These are phyloP conservation scores for Drosophila paranaensis DNA, from an alignment of 2,888 invertebrate genomes.

Conservation along the genomic window DNA sequence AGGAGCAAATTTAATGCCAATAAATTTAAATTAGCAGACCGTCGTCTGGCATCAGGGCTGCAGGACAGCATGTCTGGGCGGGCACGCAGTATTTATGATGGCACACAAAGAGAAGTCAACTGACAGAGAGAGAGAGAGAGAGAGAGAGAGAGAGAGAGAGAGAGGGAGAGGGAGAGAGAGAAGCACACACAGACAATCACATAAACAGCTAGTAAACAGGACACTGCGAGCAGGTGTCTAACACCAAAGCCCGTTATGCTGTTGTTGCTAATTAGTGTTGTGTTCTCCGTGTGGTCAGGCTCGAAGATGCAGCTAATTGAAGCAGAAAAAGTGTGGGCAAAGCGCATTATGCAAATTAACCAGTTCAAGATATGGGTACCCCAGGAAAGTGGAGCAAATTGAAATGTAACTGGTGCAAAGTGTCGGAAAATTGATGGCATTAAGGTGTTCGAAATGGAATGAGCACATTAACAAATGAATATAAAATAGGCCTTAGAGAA, in stretches of 20 bases:
- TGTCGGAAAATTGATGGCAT: not conserved
- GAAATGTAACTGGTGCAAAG: not conserved
- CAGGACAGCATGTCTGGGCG: constrained; percentile 57
- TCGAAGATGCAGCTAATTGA: constrained; percentile 45
- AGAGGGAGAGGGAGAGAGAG: not conserved
- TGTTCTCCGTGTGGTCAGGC: constrained; percentile 30
- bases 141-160: not conserved
- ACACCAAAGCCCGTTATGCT: constrained; percentile 42
- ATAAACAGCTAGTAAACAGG: constrained; percentile 13
- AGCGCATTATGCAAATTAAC: constrained; percentile 41
- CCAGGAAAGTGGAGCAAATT: not conserved
- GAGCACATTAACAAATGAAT: not conserved
- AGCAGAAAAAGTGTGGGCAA: constrained; percentile 25
- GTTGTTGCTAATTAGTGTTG: constrained; percentile 49
- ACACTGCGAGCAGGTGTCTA: constrained; percentile 46
- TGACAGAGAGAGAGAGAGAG: not conserved
- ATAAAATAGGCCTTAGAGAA: not conserved
- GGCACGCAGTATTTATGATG: constrained; percentile 72
- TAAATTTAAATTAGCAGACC: constrained; percentile 76
- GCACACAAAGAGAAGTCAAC: constrained; percentile 33
- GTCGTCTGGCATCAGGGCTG: constrained; percentile 51
- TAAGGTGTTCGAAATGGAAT: not conserved
- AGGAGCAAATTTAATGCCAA: constrained; percentile 75
- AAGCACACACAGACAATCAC: not conserved
- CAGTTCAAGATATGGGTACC: not conserved